A percentile compares a stretch with the other conserved stretches of the same genome.
phyloP scores from a whole-genome alignment of 2,888 invertebrate species.

The Torymus aiolomorphi region DNA sequence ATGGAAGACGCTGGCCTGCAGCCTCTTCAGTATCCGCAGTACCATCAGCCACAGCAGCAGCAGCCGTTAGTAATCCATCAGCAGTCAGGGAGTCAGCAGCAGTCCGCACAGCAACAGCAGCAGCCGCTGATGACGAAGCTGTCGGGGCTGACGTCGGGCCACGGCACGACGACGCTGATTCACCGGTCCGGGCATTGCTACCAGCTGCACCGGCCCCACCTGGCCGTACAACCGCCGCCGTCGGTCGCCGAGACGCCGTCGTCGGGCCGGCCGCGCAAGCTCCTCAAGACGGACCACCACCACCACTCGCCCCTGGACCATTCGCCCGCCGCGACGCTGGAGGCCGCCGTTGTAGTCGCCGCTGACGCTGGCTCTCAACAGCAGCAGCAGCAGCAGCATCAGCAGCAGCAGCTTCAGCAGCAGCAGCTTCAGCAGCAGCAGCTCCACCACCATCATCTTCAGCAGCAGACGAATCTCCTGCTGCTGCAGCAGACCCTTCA shows the following conservation, averaged over 20 bases:
- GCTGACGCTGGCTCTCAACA: constrained; percentile 62
- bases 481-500: constrained; percentile 52
- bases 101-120: constrained; percentile 16
- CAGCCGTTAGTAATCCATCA: constrained; percentile 4
- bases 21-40: constrained; percentile 27
- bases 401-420: no score
- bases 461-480: constrained; percentile 20
- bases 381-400: constrained; percentile 73
- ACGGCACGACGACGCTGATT: constrained; percentile 56
- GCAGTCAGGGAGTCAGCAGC: no score
- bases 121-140: constrained; percentile 78
- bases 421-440: constrained; percentile 66
- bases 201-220: constrained; percentile 75
- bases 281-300: constrained; percentile 31
- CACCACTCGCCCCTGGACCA: constrained; percentile 52
- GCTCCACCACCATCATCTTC: constrained; percentile 34
- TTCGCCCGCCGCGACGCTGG: constrained; percentile 61
- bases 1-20: constrained; percentile 54
- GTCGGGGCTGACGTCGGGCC: constrained; percentile 77
- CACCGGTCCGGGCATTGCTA: constrained; percentile 77
- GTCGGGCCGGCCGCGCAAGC: constrained; percentile 67
- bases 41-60: constrained; percentile 21
- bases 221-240: constrained; percentile 68
- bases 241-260: constrained; percentile 75
- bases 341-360: constrained; percentile 36